Base-by-base conservation (phyloP, 2,797 vertebrate species). In the Alauda arvensis region DNA sequence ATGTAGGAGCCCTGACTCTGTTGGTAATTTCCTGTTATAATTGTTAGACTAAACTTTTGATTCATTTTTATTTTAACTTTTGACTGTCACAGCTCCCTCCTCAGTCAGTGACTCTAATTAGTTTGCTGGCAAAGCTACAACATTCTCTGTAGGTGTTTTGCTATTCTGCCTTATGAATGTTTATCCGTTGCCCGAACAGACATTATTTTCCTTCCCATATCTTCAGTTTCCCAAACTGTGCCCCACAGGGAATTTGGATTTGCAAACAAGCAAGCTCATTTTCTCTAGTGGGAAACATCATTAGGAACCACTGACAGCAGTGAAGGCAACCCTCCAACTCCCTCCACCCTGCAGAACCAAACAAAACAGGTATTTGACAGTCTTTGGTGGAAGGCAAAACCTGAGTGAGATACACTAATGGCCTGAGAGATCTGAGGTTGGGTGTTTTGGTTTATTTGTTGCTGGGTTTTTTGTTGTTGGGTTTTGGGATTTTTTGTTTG, bases 41-140 rank as follows among this genome's bases (percentile, higher is more conserved):
- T n/a, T 72, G 39, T 80, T 90, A 91, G 80, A 82, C 70, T 91
- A 89, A 90, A 90, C 75, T 89, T 87, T 16, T 71, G 67, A 88
- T 91, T 93, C 88, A 91, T 87, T 94, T 94, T 90, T 92, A 88
- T 90, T 93, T 89, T 79, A 84, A 70, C 37, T 79, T 92, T 87
- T 19, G 14, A 59, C 75, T 79, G 77, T 87, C 61, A 59, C n/a
- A 80, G 46, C 48, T 94, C 65, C 45, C 28, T 93, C 24, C 71
- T 85, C 51, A 61, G 63, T 74, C 49, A 78, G 70, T 85, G 67
- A 89, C 43, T 65, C 82, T 67, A 91, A 88, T 93, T 92, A 93
- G 40, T 68, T 90, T 79, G 51, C 69, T 94, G 88, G 87, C 87
- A 79, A 86, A 77, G 53, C 48, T 66, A 49, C 70, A 85, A 59